Evolutionary conservation across 2,888 invertebrate species (phyloP), one percentile per base, ranked within the genome.

Genomic region (Hyalella azteca): DNA sequence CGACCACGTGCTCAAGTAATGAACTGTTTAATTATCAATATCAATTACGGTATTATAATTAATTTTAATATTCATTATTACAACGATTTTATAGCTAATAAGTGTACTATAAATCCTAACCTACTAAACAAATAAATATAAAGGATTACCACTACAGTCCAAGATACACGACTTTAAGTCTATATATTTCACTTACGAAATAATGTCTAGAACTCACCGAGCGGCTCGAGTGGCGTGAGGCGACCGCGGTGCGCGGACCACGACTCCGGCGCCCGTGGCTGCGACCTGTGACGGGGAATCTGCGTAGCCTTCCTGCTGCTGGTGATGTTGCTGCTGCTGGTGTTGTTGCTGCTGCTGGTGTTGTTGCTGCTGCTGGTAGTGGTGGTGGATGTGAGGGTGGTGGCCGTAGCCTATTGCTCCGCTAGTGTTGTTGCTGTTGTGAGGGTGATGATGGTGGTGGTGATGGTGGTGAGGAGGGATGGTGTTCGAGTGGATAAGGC

Each of bases 221-320:
- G 81, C 19, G 26, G 79, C 77, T 54, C 83, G 59, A 11, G 81
- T 77, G 19, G 80, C 54, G 54, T 81, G 81, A 19, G 83, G 83
- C 2, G 83, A 83, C 4, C 83, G 81, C 3, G 83, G 81, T n/a
- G 83, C 77, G 48, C 81, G 48, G 19, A 78, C 59, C 32, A 78
- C 66, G 78, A 76, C 41, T 29, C 36, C n/a, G 19, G 15, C 7
- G 54, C 78, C 76, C 49, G 73, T 81, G 22, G 80, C 81, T 32
- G 48, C 79, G 79, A 0, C 78, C 78, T 45, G 75, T 77, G 78
- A 54, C n/a, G 82, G 82, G 2, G 82, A 82, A 41, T 82, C 82
- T 15, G 50, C 78, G 29, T 82, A 82, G 13, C 60, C 41, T 39
- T 79, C 79, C 49, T 79, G 80, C 45, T 81, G 81, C n/a, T 59